Conservation (phyloP, 37 sponge, comb jelly and placozoan genomes). For the Beroe forskalii region DNA sequence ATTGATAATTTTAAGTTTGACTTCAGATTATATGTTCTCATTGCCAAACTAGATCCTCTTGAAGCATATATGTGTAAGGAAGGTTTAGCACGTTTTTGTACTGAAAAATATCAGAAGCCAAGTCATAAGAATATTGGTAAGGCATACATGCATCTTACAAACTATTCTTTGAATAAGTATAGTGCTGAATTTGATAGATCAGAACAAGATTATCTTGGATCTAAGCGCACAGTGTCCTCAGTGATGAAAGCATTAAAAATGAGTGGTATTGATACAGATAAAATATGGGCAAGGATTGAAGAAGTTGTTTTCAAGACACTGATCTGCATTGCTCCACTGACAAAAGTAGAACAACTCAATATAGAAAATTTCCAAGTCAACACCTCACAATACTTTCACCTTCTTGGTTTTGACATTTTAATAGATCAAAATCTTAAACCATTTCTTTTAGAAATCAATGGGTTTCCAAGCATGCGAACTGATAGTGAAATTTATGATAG, state of each 20-base stretch:
- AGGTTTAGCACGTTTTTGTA: constrained; percentile 73
- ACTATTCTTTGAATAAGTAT: constrained; percentile 73
- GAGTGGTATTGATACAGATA: constrained; percentile 54
- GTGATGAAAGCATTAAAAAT: constrained; percentile 63
- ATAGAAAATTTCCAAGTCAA: background rate
- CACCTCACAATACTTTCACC: constrained; percentile 58
- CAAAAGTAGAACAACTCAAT: constrained; percentile 64
- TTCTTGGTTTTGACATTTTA: constrained; percentile 72
- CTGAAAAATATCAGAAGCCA: constrained; percentile 68
- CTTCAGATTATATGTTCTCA: constrained; percentile 70
- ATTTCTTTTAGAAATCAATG: constrained; percentile 71
- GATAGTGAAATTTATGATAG: constrained; percentile 64
- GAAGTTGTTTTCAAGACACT: constrained; percentile 68
- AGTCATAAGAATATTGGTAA: constrained; percentile 66
- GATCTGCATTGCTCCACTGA: constrained; percentile 65
- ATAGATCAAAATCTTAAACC: constrained; percentile 69
- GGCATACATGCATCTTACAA: constrained; percentile 73
- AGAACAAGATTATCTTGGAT: constrained; percentile 48
- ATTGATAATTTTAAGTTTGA: constrained; percentile 72
- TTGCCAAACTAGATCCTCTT: constrained; percentile 67
- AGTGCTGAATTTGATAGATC: constrained; percentile 62
- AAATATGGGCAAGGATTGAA: constrained; percentile 68
- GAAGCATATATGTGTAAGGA: constrained; percentile 69
- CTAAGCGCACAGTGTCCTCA: constrained; percentile 67
- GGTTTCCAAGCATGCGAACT: constrained; percentile 69